Evolutionary conservation across 53 echinoderm and acorn worm species (phyloP).

Genomic region (Temnopleurus reevesii): DNA sequence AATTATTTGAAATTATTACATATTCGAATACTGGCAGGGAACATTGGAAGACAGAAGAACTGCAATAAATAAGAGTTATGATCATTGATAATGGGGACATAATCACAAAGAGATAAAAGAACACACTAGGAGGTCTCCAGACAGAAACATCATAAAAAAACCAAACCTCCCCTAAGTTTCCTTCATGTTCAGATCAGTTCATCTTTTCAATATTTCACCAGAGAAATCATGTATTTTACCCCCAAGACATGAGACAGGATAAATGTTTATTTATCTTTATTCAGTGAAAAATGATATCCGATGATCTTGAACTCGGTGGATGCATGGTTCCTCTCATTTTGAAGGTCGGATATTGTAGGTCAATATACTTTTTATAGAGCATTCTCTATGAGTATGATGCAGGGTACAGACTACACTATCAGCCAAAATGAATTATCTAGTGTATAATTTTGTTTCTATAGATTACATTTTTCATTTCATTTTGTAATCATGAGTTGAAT

Average conservation of each 20-base stretch:
- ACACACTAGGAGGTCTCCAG: background rate
- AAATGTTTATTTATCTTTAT: background rate
- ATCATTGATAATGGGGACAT: background rate
- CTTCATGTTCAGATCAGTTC: background rate
- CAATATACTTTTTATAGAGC: no score
- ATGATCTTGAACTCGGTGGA: background rate
- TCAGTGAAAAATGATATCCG: background rate
- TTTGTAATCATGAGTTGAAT: no score
- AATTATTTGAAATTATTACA: no score
- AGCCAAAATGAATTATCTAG: no score
- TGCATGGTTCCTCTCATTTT: no score
- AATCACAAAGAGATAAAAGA: background rate
- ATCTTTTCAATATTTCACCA: background rate
- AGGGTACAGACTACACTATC: no score
- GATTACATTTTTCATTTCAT: no score
- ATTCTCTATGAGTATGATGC: no score
- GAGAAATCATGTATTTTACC: background rate
- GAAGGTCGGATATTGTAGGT: no score
- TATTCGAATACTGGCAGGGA: no score
- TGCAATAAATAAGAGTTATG: background rate
- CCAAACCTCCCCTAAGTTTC: slow-evolving; percentile 1
- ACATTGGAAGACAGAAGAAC: background rate
- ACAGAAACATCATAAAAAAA: background rate
- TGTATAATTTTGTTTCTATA: no score
- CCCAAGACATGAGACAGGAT: background rate